Evolutionary conservation across 2,797 vertebrate genomes (phyloP).

Genomic region (Rhynchonycteris naso): DNA sequence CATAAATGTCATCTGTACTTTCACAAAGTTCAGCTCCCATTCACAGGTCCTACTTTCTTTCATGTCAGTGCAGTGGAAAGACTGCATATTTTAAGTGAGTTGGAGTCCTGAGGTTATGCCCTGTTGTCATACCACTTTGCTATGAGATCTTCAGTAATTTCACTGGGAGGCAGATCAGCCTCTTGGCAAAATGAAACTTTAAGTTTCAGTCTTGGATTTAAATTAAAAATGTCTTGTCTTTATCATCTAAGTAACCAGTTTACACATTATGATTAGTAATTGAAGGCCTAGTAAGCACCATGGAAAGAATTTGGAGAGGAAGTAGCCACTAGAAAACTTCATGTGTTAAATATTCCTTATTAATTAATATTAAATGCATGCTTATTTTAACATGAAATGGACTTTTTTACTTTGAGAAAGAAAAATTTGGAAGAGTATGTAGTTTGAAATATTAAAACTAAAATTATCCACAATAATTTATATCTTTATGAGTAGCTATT

Average conservation of each 20-base stretch:
- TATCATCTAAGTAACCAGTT: neutral
- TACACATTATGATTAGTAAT: neutral
- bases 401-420: slow-evolving; percentile 26
- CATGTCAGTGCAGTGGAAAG: neutral
- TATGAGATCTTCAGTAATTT: neutral
- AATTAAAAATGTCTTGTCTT: neutral
- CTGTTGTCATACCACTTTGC: neutral
- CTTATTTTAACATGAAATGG: neutral
- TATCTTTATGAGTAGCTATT: neutral
- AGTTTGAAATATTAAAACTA: slow-evolving; percentile 18
- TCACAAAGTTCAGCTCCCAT: neutral
- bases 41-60: neutral
- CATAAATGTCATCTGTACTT: neutral
- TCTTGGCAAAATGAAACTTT: slow-evolving; percentile 37
- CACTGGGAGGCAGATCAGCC: neutral
- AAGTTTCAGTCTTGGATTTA: neutral
- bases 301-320: neutral
- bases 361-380: slow-evolving; percentile 14
- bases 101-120: neutral
- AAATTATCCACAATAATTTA: slow-evolving; percentile 11
- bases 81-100: neutral
- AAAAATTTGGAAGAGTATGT: neutral
- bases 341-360: slow-evolving; percentile 22
- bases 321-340: neutral
- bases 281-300: neutral